Conservation (phyloP, 2,888 invertebrate species). For the Rhorus exstirpatorius region DNA sequence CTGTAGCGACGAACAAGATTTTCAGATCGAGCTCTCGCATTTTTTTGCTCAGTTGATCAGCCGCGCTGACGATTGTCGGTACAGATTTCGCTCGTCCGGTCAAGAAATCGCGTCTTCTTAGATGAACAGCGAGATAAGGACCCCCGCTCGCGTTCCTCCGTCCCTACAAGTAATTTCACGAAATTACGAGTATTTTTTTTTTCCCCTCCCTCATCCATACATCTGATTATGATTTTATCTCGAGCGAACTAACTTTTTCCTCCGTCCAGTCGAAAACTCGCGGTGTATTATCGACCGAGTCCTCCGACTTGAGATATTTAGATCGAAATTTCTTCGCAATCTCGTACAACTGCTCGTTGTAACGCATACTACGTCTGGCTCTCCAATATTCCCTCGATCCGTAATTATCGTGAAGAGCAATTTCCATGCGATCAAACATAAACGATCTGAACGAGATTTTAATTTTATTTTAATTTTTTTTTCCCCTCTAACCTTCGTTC, state of each 20-base stretch:
- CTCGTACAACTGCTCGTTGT: conserved; percentile 89
- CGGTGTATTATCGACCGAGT: conserved; percentile 88
- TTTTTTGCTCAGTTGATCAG: conserved; percentile 90
- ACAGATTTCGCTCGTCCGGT: conserved; percentile 91
- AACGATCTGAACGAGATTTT: conserved; percentile 86
- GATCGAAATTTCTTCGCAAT: conserved; percentile 91
- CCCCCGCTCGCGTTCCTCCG: conserved; percentile 88
- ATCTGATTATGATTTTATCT: not conserved
- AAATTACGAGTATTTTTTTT: not conserved
- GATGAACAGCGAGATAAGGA: conserved; percentile 94
- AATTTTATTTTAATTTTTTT: conserved; percentile 62
- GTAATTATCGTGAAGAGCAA: conserved; percentile 94
- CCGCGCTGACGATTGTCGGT: conserved; percentile 93
- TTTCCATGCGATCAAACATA: conserved; percentile 93
- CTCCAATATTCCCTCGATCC: conserved; percentile 94
- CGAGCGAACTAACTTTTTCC: conserved; percentile 86
- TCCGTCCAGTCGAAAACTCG: conserved; percentile 89
- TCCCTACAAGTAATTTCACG: conserved; percentile 79
- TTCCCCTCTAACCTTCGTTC: conserved; percentile 1
- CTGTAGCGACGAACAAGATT: conserved; percentile 94
- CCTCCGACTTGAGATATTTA: conserved; percentile 89
- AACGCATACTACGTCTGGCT: conserved; percentile 96
- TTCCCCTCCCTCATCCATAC: not conserved
- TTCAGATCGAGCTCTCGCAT: conserved; percentile 88
- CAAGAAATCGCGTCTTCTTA: conserved; percentile 96